phyloP scores from a whole-genome alignment of 2,113 vertebrate species.

The Petromus typicus region DNA sequence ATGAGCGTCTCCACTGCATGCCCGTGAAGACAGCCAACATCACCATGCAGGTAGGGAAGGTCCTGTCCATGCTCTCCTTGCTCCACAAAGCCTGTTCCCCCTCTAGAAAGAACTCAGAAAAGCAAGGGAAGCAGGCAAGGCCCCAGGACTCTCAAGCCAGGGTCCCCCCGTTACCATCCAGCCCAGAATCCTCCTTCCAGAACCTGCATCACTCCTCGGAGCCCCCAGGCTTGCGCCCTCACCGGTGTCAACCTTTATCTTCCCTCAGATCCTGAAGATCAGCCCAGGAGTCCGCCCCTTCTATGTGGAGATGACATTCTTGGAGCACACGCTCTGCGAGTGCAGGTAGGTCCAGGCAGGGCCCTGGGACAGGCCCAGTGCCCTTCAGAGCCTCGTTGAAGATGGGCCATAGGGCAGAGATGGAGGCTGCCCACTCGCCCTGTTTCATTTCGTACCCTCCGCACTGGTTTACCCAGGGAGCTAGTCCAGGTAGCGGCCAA shows the following conservation, averaged over 20 bases:
- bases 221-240: not conserved
- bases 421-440: not conserved
- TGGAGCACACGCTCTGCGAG: slow-evolving; percentile 84
- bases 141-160: not conserved
- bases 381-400: not conserved
- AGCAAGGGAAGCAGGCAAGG: not conserved
- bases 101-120: not conserved
- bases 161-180: not conserved
- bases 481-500: not conserved
- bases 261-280: slow-evolving; percentile 87
- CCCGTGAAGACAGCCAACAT: slow-evolving; percentile 89
- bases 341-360: slow-evolving; percentile 84
- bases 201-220: not conserved
- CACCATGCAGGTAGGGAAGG: slow-evolving; percentile 93
- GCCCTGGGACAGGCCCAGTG: not conserved
- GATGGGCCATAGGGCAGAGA: not conserved
- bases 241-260: slow-evolving; percentile 62
- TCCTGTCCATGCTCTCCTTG: accelerated
- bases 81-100: accelerated
- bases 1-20: slow-evolving; percentile 93
- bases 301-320: slow-evolving; percentile 85
- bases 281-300: slow-evolving; percentile 73
- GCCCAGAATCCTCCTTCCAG: not conserved
- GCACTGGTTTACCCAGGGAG: not conserved
- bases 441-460: not conserved